A percentile compares a stretch with the other conserved stretches of the same genome.
These are phyloP conservation scores for Pachyuromys duprasi DNA, from an alignment of 2,797 vertebrate genomes.

Conservation along the genomic window DNA sequence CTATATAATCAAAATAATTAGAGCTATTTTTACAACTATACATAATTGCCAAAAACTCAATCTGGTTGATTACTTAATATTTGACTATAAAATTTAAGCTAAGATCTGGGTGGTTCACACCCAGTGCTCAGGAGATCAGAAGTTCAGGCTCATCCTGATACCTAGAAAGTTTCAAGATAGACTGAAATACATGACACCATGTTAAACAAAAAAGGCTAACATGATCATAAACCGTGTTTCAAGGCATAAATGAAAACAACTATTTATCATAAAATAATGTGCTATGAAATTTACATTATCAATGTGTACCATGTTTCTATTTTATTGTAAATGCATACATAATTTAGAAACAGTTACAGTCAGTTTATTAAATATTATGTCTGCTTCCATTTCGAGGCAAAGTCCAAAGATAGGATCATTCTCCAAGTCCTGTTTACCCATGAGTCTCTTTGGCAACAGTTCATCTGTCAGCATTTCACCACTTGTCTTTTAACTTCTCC, in stretches of 20 bases:
- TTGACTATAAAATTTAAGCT: neutral
- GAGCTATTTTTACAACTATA: conserved; percentile 30
- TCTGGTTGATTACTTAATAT: neutral
- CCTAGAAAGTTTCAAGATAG: neutral
- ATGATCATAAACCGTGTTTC: neutral
- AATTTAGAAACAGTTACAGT: neutral
- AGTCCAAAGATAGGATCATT: neutral
- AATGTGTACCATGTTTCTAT: neutral
- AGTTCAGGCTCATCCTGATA: neutral
- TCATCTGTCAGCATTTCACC: neutral
- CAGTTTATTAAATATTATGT: neutral
- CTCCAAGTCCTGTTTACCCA: neutral
- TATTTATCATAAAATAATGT: conserved; percentile 1
- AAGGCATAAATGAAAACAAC: conserved; percentile 20
- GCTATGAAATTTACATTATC: neutral
- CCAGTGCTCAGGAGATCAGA: neutral
- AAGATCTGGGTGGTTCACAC: neutral
- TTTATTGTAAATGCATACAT: neutral
- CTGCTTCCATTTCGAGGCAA: conserved; percentile 15
- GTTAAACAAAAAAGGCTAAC: neutral
- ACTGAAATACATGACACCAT: neutral
- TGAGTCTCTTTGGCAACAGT: neutral
- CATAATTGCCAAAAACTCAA: conserved; percentile 5
- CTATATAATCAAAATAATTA: conserved; percentile 25
- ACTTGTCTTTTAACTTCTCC: neutral